Evolutionary conservation across 2,888 invertebrate species (phyloP).

Genomic region (Oconnorella tubifera): DNA sequence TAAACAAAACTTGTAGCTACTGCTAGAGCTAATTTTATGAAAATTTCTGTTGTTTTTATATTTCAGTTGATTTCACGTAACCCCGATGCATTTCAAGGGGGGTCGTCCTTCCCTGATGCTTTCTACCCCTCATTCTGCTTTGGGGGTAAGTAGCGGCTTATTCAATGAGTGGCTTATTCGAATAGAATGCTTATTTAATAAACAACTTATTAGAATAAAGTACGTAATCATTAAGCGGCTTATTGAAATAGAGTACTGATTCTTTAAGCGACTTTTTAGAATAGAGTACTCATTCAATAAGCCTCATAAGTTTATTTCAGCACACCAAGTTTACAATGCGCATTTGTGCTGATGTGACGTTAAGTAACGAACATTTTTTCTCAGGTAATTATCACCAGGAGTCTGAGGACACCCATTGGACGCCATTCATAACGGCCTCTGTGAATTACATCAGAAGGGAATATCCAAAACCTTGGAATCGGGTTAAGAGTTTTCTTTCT

Average conservation of each 20-base stretch:
- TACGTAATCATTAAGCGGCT: background rate
- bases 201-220: background rate
- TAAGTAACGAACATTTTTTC: too few relatives aligned
- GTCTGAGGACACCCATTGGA: slow-evolving; percentile 53
- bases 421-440: slow-evolving; percentile 48
- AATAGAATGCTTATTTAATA: background rate
- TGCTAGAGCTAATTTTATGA: too few relatives aligned
- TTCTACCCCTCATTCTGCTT: slow-evolving; percentile 45
- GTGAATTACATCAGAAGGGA: slow-evolving; percentile 46
- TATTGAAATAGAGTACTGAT: background rate
- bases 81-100: slow-evolving; percentile 50
- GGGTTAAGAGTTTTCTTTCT: slow-evolving; percentile 38
- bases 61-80: slow-evolving; percentile 45
- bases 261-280: background rate
- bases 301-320: too few relatives aligned
- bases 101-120: slow-evolving; percentile 50
- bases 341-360: too few relatives aligned
- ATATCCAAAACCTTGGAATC: slow-evolving; percentile 49
- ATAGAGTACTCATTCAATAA: background rate
- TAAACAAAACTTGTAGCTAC: too few relatives aligned
- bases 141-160: slow-evolving; percentile 35
- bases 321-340: too few relatives aligned
- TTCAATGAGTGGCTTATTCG: background rate
- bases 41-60: too few relatives aligned
- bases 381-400: slow-evolving; percentile 44